phyloP scores from a whole-genome alignment of 2,888 invertebrate species.

The Teleiodes luculella region DNA sequence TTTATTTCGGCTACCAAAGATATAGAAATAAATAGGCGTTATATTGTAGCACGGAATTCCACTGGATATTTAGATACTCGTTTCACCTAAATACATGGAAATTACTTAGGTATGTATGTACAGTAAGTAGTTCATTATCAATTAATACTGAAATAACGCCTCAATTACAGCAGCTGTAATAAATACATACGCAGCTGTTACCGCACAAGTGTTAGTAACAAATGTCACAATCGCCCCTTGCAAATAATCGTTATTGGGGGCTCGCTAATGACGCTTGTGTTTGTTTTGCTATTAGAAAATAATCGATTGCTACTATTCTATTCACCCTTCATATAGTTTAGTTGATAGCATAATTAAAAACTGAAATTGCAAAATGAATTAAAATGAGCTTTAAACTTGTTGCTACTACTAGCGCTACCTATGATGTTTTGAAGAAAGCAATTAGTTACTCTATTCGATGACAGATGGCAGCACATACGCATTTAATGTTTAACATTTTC shows the following conservation, averaged over 20 bases:
- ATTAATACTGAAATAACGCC: slow-evolving; percentile 8
- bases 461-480: slow-evolving; percentile 29
- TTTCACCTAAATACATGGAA: too few species aligned
- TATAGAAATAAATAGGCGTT: too few species aligned
- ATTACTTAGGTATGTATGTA: too few species aligned
- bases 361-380: background rate
- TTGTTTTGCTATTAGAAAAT: slow-evolving; percentile 14
- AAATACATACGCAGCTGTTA: slow-evolving; percentile 32
- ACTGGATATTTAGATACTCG: too few species aligned
- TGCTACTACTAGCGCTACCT: slow-evolving; percentile 19
- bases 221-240: slow-evolving; percentile 35
- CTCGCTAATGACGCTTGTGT: background rate
- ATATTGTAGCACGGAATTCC: too few species aligned
- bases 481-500: too few species aligned
- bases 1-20: too few species aligned
- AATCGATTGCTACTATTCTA: background rate
- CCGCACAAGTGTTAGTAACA: slow-evolving; percentile 34
- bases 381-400: background rate
- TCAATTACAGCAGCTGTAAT: slow-evolving; percentile 7
- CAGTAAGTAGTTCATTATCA: background rate
- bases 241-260: slow-evolving; percentile 10
- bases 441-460: slow-evolving; percentile 21
- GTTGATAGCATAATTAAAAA: background rate
- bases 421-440: background rate
- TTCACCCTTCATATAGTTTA: background rate